phyloP scores from a whole-genome alignment of 2,113 vertebrate genomes.

The Hemiscyllium ocellatum region DNA sequence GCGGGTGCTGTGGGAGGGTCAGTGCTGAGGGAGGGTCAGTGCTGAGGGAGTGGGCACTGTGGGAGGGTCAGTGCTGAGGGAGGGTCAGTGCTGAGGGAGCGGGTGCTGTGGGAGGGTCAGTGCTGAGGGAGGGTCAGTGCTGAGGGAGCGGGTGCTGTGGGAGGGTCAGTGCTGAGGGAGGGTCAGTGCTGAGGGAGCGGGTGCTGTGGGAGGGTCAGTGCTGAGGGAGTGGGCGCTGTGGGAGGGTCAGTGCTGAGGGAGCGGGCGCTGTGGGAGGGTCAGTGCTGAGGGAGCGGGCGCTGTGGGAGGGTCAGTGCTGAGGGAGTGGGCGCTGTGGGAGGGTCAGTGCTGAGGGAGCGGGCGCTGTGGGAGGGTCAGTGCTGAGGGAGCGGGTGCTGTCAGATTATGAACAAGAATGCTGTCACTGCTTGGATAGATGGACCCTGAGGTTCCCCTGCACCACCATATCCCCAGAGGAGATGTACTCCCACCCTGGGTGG shows the following conservation, averaged over 20 bases:
- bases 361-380: neutral
- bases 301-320: too few relatives aligned
- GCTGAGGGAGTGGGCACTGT: neutral
- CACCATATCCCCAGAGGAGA: too few relatives aligned
- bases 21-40: neutral
- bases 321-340: neutral
- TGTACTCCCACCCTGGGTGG: too few relatives aligned
- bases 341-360: neutral
- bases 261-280: neutral
- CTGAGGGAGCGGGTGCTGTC: neutral
- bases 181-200: neutral
- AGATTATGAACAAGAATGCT: too few relatives aligned
- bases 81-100: neutral
- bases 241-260: neutral
- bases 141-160: neutral
- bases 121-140: neutral
- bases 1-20: neutral
- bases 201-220: too few relatives aligned
- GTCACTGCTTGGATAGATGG: too few relatives aligned
- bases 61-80: too few relatives aligned
- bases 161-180: too few relatives aligned
- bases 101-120: too few relatives aligned
- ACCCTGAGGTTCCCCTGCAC: too few relatives aligned
- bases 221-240: too few relatives aligned
- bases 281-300: neutral